Evolutionary conservation across 2,888 invertebrate genomes (phyloP).

Genomic region (Tenthredo livida): DNA sequence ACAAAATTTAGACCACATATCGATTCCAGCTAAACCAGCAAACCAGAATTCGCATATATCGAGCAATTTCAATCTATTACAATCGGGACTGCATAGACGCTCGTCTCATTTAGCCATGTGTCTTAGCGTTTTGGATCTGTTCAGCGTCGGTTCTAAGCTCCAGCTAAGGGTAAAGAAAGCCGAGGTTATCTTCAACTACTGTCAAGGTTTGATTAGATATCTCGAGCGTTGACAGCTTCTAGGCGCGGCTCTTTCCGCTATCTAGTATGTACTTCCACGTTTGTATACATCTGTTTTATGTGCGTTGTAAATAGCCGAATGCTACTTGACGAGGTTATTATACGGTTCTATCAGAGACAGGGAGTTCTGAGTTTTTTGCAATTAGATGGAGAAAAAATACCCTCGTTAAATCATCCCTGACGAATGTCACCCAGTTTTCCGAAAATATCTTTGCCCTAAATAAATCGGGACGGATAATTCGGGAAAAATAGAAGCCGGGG

Average conservation of each 20-base stretch:
- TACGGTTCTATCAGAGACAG: not conserved
- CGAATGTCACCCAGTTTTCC: conserved; percentile 46
- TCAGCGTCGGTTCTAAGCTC: conserved; percentile 37
- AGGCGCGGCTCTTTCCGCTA: conserved; percentile 4
- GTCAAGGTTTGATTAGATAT: conserved; percentile 51
- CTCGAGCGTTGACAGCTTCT: conserved; percentile 46
- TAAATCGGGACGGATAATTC: conserved; percentile 52
- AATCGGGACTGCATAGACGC: not conserved
- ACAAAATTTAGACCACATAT: not conserved
- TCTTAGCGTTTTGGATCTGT: conserved; percentile 24
- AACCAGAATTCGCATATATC: not conserved
- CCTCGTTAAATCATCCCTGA: conserved; percentile 6
- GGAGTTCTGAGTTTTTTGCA: not conserved
- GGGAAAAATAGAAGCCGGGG: conserved; percentile 57
- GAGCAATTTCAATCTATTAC: not conserved
- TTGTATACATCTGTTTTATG: conserved; percentile 34
- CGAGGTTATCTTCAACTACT: conserved; percentile 49
- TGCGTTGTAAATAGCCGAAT: not conserved
- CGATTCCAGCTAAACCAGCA: not conserved
- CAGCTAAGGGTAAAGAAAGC: conserved; percentile 19
- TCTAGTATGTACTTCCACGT: not conserved
- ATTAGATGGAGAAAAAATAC: not conserved
- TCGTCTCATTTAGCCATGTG: conserved; percentile 36
- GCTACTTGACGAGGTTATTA: not conserved
- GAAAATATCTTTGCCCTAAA: conserved; percentile 40